Evolutionary conservation across 2,797 vertebrate species (phyloP).

Genomic region (Danio tinwini): DNA sequence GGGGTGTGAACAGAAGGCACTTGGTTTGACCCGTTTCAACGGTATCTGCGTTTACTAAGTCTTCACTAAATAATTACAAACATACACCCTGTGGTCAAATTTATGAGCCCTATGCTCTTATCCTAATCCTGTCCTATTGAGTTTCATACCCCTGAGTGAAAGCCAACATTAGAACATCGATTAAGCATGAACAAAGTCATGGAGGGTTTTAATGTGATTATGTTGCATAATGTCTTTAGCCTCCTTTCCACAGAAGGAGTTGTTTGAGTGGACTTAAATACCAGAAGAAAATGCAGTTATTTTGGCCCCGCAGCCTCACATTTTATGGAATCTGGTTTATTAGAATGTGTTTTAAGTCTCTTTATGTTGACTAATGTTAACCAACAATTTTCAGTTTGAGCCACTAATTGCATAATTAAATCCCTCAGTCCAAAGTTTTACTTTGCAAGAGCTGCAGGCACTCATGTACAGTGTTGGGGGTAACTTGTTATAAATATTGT

Average conservation of each 20-base stretch:
- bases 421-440: constrained; percentile 2
- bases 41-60: constrained; percentile 35
- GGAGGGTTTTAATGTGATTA: constrained; percentile 60
- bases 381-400: constrained; percentile 1
- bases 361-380: constrained; percentile 2
- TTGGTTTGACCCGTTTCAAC: constrained; percentile 24
- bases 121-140: constrained; percentile 53
- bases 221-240: constrained; percentile 42
- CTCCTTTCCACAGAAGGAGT: constrained; percentile 42
- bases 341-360: neutral
- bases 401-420: constrained; percentile 1
- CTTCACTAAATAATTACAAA: constrained; percentile 54
- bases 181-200: constrained; percentile 57
- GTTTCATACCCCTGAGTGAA: constrained; percentile 58
- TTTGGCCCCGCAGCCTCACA: constrained; percentile 28
- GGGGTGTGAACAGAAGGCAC: constrained; percentile 40
- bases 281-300: constrained; percentile 22
- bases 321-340: constrained; percentile 26
- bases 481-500: too few species aligned
- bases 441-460: constrained; percentile 13
- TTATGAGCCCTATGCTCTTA: constrained; percentile 43
- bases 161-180: constrained; percentile 57
- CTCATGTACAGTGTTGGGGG: neutral
- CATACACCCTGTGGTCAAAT: constrained; percentile 50
- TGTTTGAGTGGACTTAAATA: constrained; percentile 44